Evolutionary conservation across 35 echinoderm and acorn worm genomes (phyloP).

Genomic region (Heliocidaris tuberculata): DNA sequence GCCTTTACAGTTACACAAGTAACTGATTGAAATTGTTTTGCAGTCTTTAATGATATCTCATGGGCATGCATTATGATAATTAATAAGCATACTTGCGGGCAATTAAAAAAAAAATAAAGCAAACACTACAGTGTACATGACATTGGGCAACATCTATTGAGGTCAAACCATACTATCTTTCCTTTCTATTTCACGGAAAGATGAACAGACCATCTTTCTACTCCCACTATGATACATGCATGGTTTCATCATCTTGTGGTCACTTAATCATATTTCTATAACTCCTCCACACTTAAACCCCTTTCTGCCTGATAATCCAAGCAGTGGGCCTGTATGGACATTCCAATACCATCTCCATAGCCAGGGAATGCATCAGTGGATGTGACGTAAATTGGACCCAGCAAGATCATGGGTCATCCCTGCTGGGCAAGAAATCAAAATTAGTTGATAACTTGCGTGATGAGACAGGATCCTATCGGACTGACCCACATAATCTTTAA

Average conservation of each 20-base stretch:
- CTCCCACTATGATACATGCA: not conserved
- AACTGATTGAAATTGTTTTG: no score
- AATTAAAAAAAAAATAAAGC: no score
- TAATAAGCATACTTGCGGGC: no score
- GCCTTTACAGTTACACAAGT: no score
- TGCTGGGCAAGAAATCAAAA: conserved; percentile 3
- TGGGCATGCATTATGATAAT: no score
- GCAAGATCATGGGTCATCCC: conserved; percentile 14
- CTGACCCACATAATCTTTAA: not conserved
- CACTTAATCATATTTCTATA: not conserved
- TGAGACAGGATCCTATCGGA: not conserved
- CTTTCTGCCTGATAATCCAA: not conserved
- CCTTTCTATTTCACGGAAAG: not conserved
- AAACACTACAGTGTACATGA: not conserved
- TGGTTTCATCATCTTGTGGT: not conserved
- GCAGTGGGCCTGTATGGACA: not conserved
- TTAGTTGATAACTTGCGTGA: not conserved
- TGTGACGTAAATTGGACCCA: not conserved
- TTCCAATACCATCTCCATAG: not conserved
- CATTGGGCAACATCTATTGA: not conserved
- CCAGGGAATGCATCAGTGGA: not conserved
- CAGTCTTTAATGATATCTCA: no score
- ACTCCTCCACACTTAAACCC: not conserved
- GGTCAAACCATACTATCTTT: not conserved
- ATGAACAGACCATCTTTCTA: not conserved